Evolutionary conservation across 2,797 vertebrate species (phyloP).

Genomic region (Calcarius lapponicus): DNA sequence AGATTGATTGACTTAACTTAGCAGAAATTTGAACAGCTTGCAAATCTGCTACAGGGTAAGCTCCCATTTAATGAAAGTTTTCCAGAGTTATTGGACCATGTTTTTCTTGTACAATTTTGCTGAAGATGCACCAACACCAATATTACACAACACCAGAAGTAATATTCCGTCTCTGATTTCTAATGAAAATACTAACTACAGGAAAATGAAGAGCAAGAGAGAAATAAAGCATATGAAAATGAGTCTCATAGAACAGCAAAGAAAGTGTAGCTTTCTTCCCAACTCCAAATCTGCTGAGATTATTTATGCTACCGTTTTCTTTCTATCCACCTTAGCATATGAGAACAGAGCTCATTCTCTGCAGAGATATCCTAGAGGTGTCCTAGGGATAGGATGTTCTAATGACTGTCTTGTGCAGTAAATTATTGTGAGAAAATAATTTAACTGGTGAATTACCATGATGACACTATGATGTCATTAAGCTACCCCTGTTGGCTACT

Average conservation of each 20-base stretch:
- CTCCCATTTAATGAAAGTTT: neutral
- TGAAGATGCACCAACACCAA: neutral
- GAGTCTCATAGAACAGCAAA: neutral
- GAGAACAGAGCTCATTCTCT: neutral
- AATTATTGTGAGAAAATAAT: neutral
- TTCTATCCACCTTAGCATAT: neutral
- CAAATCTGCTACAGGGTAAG: constrained; percentile 5
- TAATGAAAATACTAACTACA: neutral
- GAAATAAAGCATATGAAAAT: neutral
- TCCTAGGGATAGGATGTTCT: neutral
- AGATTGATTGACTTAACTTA: constrained; percentile 16
- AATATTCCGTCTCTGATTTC: neutral
- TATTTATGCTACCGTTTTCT: neutral
- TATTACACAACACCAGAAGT: neutral
- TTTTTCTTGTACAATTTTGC: neutral
- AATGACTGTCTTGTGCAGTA: neutral
- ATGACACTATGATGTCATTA: neutral
- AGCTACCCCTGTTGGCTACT: neutral
- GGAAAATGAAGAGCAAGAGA: neutral
- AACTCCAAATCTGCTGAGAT: neutral
- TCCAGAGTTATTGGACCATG: neutral
- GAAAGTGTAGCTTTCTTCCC: neutral
- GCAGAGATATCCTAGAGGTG: neutral
- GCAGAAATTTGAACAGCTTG: constrained; percentile 24
- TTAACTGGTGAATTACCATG: neutral